phyloP scores from a whole-genome alignment of 2,113 vertebrate genomes.

The Galbula dea region DNA sequence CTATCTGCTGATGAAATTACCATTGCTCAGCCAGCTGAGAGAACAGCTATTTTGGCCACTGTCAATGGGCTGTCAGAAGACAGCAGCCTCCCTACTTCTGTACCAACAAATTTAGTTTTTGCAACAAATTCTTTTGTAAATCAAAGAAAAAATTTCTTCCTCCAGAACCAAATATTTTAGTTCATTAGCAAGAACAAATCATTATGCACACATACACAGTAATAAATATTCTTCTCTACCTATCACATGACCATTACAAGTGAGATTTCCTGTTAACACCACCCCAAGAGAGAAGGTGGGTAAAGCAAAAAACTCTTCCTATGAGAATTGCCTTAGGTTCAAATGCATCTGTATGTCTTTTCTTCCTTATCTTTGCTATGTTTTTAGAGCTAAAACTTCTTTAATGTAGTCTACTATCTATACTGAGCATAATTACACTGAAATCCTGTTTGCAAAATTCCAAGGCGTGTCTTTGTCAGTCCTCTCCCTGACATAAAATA shows the following conservation, averaged over 20 bases:
- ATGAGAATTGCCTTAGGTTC: background rate
- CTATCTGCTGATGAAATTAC: background rate
- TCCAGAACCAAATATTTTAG: background rate
- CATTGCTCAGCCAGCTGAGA: background rate
- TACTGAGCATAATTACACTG: background rate
- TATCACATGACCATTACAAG: background rate
- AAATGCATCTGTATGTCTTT: background rate
- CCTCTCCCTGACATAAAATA: background rate
- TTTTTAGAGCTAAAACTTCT: background rate
- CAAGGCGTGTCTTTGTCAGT: background rate
- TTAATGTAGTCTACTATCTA: background rate
- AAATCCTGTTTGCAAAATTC: background rate
- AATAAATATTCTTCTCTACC: background rate
- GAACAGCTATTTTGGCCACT: background rate
- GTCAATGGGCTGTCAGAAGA: background rate
- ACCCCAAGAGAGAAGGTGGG: background rate
- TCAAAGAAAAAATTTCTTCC: background rate
- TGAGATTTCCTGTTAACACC: background rate
- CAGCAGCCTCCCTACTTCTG: background rate
- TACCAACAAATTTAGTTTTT: background rate
- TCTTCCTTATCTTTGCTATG: background rate
- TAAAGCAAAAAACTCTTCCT: background rate
- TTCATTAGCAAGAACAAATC: background rate
- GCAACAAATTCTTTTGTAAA: background rate
- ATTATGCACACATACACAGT: background rate